These are phyloP conservation scores for Dendrolimus houi DNA, from an alignment of 2,888 invertebrate species.

Conservation along the genomic window DNA sequence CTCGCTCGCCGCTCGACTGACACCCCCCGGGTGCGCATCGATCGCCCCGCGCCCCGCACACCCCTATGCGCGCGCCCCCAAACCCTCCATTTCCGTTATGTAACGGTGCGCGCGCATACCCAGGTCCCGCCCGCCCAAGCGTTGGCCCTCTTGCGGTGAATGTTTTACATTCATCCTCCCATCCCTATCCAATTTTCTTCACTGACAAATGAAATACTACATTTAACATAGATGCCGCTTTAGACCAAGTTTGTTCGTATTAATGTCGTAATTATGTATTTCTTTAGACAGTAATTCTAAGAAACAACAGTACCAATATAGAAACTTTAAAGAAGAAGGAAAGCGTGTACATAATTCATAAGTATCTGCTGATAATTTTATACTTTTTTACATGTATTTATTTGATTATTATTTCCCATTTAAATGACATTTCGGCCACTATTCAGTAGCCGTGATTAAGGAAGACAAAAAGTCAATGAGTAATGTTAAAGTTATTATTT, in stretches of 20 bases:
- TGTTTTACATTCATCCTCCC: background rate
- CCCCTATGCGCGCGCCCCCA: constrained; percentile 51
- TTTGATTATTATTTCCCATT: too few relatives aligned
- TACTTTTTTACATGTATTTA: too few relatives aligned
- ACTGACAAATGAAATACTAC: background rate
- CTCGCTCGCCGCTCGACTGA: constrained; percentile 73
- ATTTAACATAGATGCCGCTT: constrained; percentile 12
- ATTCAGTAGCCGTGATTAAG: too few relatives aligned
- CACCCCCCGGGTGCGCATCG: constrained; percentile 72
- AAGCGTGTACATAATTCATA: too few relatives aligned
- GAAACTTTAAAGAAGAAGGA: too few relatives aligned
- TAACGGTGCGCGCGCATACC: constrained; percentile 68
- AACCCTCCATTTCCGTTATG: constrained; percentile 55
- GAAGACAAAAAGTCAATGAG: too few relatives aligned
- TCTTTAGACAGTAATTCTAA: too few relatives aligned
- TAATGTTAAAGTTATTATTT: too few relatives aligned
- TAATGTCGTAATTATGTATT: too few relatives aligned
- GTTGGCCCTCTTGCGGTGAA: constrained; percentile 32
- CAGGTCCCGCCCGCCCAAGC: constrained; percentile 48
- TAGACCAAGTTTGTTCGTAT: background rate
- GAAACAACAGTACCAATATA: too few relatives aligned
- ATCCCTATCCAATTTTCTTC: background rate
- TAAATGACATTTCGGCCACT: too few relatives aligned
- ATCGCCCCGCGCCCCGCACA: constrained; percentile 68
- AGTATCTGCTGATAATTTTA: too few relatives aligned